Conservation (phyloP, 2,797 vertebrate species). For the Thripadectes ignobilis region DNA sequence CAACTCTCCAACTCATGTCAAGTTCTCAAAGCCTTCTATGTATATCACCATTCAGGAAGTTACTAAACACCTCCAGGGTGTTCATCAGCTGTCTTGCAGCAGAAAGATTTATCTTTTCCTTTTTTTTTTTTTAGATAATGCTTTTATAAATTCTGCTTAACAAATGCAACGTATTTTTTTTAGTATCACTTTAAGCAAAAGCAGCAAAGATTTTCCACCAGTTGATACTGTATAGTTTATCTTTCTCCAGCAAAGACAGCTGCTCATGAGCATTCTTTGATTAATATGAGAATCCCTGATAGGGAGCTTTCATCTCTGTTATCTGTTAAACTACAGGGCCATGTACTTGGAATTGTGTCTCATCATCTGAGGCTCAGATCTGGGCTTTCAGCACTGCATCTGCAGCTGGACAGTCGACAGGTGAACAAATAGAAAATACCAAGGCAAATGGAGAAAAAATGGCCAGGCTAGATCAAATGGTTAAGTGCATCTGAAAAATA, state of each 20-base stretch:
- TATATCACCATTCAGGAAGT: background rate
- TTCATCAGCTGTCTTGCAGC: conserved; percentile 34
- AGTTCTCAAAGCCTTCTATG: background rate
- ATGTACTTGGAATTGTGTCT: background rate
- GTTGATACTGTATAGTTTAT: conserved; percentile 12
- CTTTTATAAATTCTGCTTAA: conserved; percentile 46
- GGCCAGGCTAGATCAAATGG: background rate
- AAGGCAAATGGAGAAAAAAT: background rate
- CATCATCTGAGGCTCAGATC: background rate
- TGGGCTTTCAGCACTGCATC: background rate
- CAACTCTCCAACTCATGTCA: background rate
- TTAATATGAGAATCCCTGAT: background rate
- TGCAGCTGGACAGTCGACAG: background rate
- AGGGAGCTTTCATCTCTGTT: background rate
- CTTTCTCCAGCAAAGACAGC: background rate
- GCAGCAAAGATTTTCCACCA: background rate
- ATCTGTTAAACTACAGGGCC: background rate
- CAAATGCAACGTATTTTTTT: conserved; percentile 23
- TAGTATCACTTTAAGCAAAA: conserved; percentile 28
- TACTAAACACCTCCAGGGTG: conserved; percentile 34
- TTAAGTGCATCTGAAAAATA: background rate
- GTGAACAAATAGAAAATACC: background rate
- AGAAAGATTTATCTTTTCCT: background rate
- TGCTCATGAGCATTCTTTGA: background rate
- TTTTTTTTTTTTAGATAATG: background rate